These are phyloP conservation scores for Acanthochromis polyacanthus DNA, from an alignment of 2,113 vertebrate species.

Conservation along the genomic window DNA sequence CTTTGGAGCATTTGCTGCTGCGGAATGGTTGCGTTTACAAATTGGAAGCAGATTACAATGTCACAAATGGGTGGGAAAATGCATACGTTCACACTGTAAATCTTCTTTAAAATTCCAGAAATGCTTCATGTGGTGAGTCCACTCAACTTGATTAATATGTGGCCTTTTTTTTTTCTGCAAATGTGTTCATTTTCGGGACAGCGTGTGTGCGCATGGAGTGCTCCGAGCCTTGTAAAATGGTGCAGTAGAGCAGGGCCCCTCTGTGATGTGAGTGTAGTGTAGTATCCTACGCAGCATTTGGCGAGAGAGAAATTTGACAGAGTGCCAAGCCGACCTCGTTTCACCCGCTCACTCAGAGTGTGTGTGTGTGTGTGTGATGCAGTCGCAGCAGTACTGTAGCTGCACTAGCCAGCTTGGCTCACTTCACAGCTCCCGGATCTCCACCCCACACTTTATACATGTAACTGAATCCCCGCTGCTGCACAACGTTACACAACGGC, in stretches of 20 bases:
- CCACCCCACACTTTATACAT: conserved; percentile 76
- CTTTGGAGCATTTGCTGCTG: conserved; percentile 6
- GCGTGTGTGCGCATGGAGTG: conserved; percentile 27
- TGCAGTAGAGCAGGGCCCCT: conserved; percentile 73
- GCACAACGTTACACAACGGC: conserved; percentile 39
- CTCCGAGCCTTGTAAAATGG: conserved; percentile 67
- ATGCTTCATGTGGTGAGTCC: conserved; percentile 40
- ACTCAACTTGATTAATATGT: conserved; percentile 34
- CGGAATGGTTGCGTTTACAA: conserved; percentile 29
- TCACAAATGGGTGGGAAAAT: background rate
- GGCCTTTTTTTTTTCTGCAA: background rate
- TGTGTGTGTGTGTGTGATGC: conserved; percentile 58
- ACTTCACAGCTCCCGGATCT: conserved; percentile 68
- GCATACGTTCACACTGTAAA: background rate
- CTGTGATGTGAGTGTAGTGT: conserved; percentile 58
- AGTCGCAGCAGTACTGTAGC: conserved; percentile 70
- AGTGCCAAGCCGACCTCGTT: conserved; percentile 79
- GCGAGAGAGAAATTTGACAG: conserved; percentile 73
- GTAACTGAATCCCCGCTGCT: conserved; percentile 72
- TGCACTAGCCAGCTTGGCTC: conserved; percentile 69
- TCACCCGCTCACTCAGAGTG: conserved; percentile 53
- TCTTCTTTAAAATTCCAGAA: conserved; percentile 7
- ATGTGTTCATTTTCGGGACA: conserved; percentile 34
- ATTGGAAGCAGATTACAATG: conserved; percentile 9
- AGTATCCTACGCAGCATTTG: conserved; percentile 71